These are phyloP conservation scores for Oreochromis mossambicus DNA, from an alignment of 2,797 vertebrate species.

Conservation along the genomic window DNA sequence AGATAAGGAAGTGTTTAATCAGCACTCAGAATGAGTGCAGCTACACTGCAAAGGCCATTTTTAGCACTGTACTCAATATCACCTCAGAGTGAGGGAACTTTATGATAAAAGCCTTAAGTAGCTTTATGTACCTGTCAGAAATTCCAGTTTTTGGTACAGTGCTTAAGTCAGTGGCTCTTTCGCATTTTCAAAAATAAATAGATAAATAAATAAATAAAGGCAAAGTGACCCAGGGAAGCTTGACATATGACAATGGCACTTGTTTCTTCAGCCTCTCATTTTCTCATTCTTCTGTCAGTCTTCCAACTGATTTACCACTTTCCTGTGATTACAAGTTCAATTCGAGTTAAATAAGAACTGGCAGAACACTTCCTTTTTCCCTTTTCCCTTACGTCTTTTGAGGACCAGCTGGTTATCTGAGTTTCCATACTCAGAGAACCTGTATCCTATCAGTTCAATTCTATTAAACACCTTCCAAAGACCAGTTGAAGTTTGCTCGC, in stretches of 20 bases:
- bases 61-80: neutral
- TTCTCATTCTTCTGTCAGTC: conserved; percentile 16
- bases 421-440: conserved; percentile 25
- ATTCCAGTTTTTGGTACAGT: neutral
- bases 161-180: neutral
- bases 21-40: conserved; percentile 7
- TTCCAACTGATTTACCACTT: conserved; percentile 22
- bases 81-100: conserved; percentile 8
- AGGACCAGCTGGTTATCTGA: conserved; percentile 63
- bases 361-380: conserved; percentile 25
- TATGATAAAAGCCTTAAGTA: conserved; percentile 16
- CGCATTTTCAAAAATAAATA: neutral
- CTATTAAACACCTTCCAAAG: conserved; percentile 37
- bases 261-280: conserved; percentile 16
- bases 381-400: conserved; percentile 8
- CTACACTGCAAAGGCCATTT: neutral
- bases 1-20: conserved; percentile 29
- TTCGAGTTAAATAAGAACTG: conserved; percentile 34
- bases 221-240: neutral
- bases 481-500: conserved; percentile 1
- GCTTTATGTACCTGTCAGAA: conserved; percentile 24
- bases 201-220: neutral
- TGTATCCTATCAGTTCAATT: conserved; percentile 42
- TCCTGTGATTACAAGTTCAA: conserved; percentile 41
- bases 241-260: conserved; percentile 30